Conservation (phyloP, 2,888 invertebrate species). For the Disparrhopalites patrizii region DNA sequence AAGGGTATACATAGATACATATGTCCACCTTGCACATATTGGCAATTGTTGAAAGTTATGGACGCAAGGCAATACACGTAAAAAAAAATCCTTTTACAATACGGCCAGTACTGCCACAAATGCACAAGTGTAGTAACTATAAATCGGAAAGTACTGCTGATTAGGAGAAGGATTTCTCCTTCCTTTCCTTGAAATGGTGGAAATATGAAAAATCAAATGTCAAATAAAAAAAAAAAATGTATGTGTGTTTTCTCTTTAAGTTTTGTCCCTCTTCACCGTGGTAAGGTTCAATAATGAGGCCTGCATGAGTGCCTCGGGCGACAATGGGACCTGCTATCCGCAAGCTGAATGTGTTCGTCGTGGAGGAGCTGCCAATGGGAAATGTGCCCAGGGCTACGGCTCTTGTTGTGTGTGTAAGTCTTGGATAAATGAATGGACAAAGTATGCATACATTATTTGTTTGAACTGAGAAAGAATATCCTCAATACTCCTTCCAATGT, state of each 20-base stretch:
- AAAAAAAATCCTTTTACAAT: too few relatives aligned
- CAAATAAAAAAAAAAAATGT: background rate
- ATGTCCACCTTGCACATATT: too few relatives aligned
- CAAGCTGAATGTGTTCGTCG: conserved; percentile 23
- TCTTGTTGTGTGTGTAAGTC: conserved; percentile 71
- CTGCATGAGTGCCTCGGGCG: conserved; percentile 60
- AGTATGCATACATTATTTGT: background rate
- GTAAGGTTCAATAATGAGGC: conserved; percentile 73
- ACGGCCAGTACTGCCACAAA: too few relatives aligned
- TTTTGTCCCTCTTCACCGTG: conserved; percentile 73
- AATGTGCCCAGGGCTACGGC: conserved; percentile 74
- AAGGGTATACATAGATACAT: too few relatives aligned
- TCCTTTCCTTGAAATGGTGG: background rate
- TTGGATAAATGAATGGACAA: background rate
- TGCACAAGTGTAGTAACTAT: too few relatives aligned
- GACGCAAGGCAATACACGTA: too few relatives aligned
- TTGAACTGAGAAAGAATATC: background rate
- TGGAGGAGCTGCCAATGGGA: conserved; percentile 61
- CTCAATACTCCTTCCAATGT: background rate
- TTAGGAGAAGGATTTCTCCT: background rate
- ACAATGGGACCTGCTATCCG: conserved; percentile 36
- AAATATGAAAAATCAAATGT: background rate
- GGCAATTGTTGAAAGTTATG: too few relatives aligned
- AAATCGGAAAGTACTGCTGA: too few relatives aligned
- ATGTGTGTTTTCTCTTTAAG: conserved; percentile 53